Percentiles rank a stretch among this genome's conserved stretches.
Conservation (phyloP, 2,113 vertebrate species). For the Oenanthe oenanthe region DNA sequence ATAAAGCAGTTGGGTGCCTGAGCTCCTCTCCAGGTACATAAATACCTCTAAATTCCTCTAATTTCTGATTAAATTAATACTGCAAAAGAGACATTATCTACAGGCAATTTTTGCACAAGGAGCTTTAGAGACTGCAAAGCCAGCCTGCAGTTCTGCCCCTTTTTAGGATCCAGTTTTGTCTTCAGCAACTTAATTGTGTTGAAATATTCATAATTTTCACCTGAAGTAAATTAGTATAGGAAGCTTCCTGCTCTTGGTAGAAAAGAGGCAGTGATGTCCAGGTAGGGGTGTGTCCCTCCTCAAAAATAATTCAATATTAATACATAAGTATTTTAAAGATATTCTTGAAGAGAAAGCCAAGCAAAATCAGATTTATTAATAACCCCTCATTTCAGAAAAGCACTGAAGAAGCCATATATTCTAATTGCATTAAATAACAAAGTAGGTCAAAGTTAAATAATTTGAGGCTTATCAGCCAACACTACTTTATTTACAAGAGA, state of each 20-base stretch:
- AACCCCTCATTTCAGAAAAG: not conserved
- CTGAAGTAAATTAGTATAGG: not conserved
- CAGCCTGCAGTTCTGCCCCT: not conserved
- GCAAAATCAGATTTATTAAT: not conserved
- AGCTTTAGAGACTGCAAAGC: not conserved
- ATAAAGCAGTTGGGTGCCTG: rapidly evolving
- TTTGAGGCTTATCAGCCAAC: not conserved
- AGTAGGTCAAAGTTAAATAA: not conserved
- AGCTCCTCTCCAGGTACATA: not conserved
- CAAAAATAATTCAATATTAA: not conserved
- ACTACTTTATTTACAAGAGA: not conserved
- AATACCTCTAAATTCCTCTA: not conserved
- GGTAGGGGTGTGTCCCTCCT: not conserved
- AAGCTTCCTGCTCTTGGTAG: not conserved
- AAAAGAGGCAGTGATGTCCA: not conserved
- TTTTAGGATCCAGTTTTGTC: not conserved
- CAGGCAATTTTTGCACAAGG: not conserved
- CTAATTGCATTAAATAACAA: not conserved
- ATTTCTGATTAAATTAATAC: not conserved
- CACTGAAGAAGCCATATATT: not conserved
- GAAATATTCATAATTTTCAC: not conserved
- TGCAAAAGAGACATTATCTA: not conserved
- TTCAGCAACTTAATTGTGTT: not conserved
- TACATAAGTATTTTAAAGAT: not conserved
- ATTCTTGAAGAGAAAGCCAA: not conserved